Evolutionary conservation across 2,888 invertebrate species (phyloP).

Genomic region (Polydrusus tereticollis): DNA sequence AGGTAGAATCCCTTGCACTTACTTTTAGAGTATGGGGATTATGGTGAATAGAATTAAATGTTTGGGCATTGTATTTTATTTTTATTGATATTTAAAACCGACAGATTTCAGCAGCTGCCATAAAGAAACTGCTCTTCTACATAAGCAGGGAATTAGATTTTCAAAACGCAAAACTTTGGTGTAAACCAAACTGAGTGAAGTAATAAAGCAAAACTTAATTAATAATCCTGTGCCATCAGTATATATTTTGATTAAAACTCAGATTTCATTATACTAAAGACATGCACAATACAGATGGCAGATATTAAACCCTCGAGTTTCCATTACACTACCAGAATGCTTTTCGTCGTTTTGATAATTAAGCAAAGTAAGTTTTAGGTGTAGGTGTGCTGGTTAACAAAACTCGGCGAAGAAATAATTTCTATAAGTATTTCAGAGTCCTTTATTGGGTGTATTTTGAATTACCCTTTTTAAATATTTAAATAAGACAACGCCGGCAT

Average conservation of each 20-base stretch:
- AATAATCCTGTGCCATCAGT: conserved; percentile 1
- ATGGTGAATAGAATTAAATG: too few species aligned
- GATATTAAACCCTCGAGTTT: neutral
- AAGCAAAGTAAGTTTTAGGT: neutral
- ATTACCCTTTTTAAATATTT: too few species aligned
- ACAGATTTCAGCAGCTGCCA: too few species aligned
- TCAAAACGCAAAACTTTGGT: neutral
- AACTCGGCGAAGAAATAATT: neutral
- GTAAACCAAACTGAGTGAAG: neutral
- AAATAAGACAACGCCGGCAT: too few species aligned
- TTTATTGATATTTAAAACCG: too few species aligned
- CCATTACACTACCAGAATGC: neutral
- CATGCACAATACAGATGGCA: conserved; percentile 6
- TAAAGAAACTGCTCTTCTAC: too few species aligned
- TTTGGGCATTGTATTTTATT: too few species aligned
- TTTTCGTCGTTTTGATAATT: neutral
- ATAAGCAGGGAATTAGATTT: neutral
- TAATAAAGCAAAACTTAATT: conserved; percentile 3
- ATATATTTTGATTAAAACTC: conserved; percentile 3
- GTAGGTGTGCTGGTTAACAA: neutral
- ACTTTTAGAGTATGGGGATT: too few species aligned
- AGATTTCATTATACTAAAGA: conserved; percentile 4
- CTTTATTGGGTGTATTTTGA: too few species aligned
- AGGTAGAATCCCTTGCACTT: too few species aligned
- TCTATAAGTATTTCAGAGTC: too few species aligned